Evolutionary conservation across 2,888 invertebrate genomes (phyloP).

Genomic region (Tetragnatha montana): DNA sequence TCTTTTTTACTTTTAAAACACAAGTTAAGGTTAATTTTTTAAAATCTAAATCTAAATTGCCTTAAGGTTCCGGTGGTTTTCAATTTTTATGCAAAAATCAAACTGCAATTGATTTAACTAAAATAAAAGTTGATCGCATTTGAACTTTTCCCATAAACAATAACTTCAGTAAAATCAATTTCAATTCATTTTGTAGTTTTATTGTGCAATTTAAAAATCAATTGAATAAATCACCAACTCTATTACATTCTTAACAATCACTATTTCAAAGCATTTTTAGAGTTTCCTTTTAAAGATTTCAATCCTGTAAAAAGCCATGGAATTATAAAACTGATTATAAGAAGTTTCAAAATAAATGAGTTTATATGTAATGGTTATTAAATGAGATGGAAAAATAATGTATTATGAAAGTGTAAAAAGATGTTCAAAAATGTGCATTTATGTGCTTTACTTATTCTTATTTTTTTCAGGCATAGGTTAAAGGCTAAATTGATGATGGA

Average conservation of each 20-base stretch:
- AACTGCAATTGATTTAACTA: not conserved
- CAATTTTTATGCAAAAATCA: not conserved
- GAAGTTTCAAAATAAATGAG: too few species aligned
- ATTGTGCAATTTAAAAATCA: too few species aligned
- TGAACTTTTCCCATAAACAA: too few species aligned
- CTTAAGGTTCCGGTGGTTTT: not conserved
- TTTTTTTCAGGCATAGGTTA: conserved; percentile 78
- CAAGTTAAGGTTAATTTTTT: conserved; percentile 75
- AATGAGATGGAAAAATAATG: too few species aligned
- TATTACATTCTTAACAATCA: too few species aligned
- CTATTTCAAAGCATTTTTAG: too few species aligned
- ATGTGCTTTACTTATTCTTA: too few species aligned
- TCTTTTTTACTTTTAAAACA: conserved; percentile 73
- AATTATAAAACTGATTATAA: too few species aligned
- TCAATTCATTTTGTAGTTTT: not conserved
- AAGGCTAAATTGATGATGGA: conserved; percentile 83
- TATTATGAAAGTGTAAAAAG: too few species aligned
- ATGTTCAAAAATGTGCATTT: not conserved
- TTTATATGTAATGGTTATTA: too few species aligned
- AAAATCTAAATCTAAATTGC: not conserved
- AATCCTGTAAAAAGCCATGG: not conserved
- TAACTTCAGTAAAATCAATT: not conserved
- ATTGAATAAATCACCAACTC: not conserved
- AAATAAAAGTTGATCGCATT: not conserved
- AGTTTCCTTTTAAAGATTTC: not conserved